These are phyloP conservation scores for Stegostoma tigrinum DNA, from an alignment of 2,113 vertebrate species.

Conservation along the genomic window DNA sequence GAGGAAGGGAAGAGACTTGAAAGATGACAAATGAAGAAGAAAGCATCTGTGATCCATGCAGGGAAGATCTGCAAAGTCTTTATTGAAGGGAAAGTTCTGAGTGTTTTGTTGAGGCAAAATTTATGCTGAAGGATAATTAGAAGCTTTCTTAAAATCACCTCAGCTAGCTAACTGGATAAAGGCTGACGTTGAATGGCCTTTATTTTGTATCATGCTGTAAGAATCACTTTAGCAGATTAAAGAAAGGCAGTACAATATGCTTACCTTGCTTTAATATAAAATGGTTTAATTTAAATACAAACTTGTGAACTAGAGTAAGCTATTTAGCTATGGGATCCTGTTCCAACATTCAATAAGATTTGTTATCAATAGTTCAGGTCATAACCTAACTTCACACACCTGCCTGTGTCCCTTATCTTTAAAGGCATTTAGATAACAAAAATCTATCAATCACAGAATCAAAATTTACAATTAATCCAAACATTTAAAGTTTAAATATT, in stretches of 20 bases:
- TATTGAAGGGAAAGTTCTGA: neutral
- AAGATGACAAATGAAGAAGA: too few relatives aligned
- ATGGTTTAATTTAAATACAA: neutral
- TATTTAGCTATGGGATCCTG: neutral
- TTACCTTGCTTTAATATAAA: neutral
- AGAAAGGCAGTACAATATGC: neutral
- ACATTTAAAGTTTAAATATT: neutral
- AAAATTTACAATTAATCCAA: neutral
- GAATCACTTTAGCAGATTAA: neutral
- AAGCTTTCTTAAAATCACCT: neutral
- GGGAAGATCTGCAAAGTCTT: neutral
- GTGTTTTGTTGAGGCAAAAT: neutral
- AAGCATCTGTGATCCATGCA: too few relatives aligned
- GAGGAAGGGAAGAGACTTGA: too few relatives aligned
- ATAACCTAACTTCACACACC: neutral
- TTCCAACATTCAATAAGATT: neutral
- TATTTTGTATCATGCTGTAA: neutral
- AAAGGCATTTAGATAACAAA: neutral
- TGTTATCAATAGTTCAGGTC: neutral
- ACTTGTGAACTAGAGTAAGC: neutral
- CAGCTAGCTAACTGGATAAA: neutral
- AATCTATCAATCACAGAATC: neutral
- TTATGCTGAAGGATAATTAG: neutral
- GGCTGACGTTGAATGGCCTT: neutral
- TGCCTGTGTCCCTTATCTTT: neutral